Evolutionary conservation across 1,140 invertebrate genomes (phyloP).

Genomic region (Manduca sexta): DNA sequence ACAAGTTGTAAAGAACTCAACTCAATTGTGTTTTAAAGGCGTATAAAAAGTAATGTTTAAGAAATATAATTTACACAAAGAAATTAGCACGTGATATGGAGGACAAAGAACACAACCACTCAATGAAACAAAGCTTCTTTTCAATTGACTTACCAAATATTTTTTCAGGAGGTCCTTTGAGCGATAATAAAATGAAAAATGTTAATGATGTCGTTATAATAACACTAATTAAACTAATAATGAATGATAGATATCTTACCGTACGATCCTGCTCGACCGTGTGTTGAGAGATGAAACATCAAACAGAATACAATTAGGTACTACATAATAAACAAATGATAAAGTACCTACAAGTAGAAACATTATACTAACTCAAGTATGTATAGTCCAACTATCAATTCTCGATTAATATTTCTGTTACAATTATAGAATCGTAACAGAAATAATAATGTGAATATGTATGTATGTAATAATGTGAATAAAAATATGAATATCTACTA

Average conservation of each 20-base stretch:
- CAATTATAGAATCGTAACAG: too few relatives aligned
- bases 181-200: conserved; percentile 19
- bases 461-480: background rate
- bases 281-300: conserved; percentile 33
- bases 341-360: background rate
- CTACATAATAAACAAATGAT: background rate
- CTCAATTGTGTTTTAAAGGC: too few relatives aligned
- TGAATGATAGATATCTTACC: conserved; percentile 43
- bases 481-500: too few relatives aligned
- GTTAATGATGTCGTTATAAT: conserved; percentile 20
- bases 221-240: too few relatives aligned
- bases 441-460: background rate
- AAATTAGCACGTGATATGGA: too few relatives aligned
- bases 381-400: background rate
- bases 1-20: too few relatives aligned
- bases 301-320: conserved; percentile 16
- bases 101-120: too few relatives aligned
- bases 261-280: conserved; percentile 50
- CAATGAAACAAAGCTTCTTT: too few relatives aligned
- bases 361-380: background rate
- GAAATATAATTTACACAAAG: too few relatives aligned
- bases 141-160: conserved; percentile 53
- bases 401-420: too few relatives aligned
- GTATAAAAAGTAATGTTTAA: too few relatives aligned
- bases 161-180: conserved; percentile 46